Percentiles rank a stretch among this genome's conserved stretches.
These are phyloP conservation scores for Sorex fumeus DNA, from an alignment of 2,113 vertebrate genomes.

Conservation along the genomic window DNA sequence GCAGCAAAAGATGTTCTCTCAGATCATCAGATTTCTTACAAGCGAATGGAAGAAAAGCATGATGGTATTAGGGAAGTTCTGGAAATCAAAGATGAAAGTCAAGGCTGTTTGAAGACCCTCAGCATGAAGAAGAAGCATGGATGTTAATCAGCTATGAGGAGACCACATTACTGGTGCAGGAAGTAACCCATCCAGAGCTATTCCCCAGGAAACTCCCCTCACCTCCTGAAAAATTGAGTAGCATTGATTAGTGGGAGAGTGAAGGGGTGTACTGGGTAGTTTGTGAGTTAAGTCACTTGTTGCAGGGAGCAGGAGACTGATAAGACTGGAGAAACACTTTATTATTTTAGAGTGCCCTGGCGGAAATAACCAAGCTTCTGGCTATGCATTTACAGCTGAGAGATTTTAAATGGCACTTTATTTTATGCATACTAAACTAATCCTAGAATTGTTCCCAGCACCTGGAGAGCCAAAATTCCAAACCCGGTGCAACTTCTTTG, in stretches of 20 bases:
- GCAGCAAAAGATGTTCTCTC: no score
- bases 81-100: no score
- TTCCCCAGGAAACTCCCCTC: neutral
- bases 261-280: no score
- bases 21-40: no score
- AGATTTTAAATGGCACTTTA: neutral
- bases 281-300: neutral
- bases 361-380: neutral
- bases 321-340: neutral
- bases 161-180: neutral
- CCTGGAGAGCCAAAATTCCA: neutral
- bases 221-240: neutral
- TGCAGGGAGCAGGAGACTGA: neutral
- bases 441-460: neutral
- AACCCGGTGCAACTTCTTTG: accelerated
- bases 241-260: neutral
- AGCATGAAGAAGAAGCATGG: neutral
- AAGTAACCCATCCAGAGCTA: accelerated
- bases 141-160: neutral
- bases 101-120: no score
- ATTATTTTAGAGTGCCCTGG: neutral
- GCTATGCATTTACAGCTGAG: neutral
- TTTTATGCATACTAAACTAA: neutral
- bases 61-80: no score
- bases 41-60: no score